Conservation (phyloP, 2,113 vertebrate species). For the Dolichallabes microphthalmus region DNA sequence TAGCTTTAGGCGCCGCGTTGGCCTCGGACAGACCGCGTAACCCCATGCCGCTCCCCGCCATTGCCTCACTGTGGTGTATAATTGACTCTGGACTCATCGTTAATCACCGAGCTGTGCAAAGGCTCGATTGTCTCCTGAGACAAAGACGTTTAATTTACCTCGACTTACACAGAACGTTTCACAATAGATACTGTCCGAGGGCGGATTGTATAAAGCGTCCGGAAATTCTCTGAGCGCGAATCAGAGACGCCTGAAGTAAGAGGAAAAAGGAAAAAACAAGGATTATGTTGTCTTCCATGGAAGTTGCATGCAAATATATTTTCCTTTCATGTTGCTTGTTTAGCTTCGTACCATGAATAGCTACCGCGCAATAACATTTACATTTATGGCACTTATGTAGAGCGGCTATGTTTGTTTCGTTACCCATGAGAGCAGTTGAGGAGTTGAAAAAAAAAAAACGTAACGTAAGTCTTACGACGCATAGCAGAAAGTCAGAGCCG, state of each 20-base stretch:
- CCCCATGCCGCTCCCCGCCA: neutral
- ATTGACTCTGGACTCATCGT: constrained; percentile 3
- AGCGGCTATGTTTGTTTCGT: too few species aligned
- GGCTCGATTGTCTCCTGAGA: neutral
- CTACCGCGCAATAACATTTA: neutral
- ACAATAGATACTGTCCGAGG: constrained; percentile 8
- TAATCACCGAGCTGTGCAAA: constrained; percentile 15
- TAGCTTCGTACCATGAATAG: neutral
- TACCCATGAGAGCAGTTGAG: too few species aligned
- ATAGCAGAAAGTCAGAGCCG: neutral
- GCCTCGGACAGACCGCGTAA: neutral
- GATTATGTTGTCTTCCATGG: neutral
- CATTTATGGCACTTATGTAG: too few species aligned
- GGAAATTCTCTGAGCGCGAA: neutral
- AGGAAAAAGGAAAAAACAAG: neutral
- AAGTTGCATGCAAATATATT: neutral
- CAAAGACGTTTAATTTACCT: constrained; percentile 10
- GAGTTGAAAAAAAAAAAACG: too few species aligned
- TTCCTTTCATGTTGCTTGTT: neutral
- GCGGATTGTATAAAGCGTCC: neutral
- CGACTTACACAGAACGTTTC: neutral
- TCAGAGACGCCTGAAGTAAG: neutral
- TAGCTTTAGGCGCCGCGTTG: neutral
- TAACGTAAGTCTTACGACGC: neutral
- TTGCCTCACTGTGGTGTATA: neutral